Evolutionary conservation across 2,797 vertebrate genomes (phyloP).

Genomic region (Aplochiton taeniatus): DNA sequence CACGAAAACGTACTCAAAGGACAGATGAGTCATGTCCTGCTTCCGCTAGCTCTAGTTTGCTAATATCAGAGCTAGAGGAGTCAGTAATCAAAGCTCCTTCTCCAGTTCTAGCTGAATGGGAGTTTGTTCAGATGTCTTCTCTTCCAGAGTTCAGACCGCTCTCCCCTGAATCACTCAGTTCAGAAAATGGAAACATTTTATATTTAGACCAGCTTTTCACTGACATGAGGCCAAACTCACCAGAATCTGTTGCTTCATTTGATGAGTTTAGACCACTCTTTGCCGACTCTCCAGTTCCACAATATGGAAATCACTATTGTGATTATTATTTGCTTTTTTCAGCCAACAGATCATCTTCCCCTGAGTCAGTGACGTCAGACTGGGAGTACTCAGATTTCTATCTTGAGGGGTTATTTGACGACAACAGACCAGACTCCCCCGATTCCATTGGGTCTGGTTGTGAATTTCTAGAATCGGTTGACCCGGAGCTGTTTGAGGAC

Average conservation of each 20-base stretch:
- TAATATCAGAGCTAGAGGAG: neutral
- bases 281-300: conserved; percentile 3
- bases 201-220: neutral
- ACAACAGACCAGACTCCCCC: neutral
- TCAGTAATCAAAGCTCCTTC: neutral
- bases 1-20: no score
- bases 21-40: no score
- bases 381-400: neutral
- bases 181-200: neutral
- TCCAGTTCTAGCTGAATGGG: neutral
- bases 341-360: neutral
- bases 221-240: conserved; percentile 29
- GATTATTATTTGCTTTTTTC: neutral
- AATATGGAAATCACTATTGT: neutral
- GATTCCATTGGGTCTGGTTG: neutral
- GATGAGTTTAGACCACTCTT: neutral
- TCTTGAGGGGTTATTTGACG: neutral
- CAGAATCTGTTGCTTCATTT: conserved; percentile 69
- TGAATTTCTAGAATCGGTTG: conserved; percentile 3
- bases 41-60: no score
- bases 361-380: neutral
- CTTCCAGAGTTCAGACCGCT: neutral
- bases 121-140: neutral
- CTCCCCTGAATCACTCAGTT: neutral
- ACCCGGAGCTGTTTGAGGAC: conserved; percentile 7